A percentile compares a stretch with the other conserved stretches of the same genome.
Conservation (phyloP, 2,888 invertebrate genomes). For the Latrodectus elegans region DNA sequence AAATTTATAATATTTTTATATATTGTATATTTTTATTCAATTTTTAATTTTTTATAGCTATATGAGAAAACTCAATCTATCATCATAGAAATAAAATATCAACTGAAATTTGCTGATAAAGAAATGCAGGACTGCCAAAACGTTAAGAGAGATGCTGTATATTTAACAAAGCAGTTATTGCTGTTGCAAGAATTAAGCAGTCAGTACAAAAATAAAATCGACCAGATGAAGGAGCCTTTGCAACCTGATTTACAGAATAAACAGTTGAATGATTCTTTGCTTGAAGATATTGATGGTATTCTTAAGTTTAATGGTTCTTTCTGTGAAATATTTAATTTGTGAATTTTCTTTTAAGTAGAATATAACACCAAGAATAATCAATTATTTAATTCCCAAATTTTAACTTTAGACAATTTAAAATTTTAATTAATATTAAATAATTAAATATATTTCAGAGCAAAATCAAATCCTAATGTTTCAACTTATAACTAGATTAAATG, state of each 20-base stretch:
- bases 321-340: no score
- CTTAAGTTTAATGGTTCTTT: no score
- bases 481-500: no score
- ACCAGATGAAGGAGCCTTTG: constrained; percentile 15
- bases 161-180: constrained; percentile 46
- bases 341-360: no score
- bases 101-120: constrained; percentile 21
- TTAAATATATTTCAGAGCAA: no score
- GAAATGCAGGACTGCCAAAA: constrained; percentile 36
- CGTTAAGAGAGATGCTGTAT: constrained; percentile 37
- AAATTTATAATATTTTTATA: no score
- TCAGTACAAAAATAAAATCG: constrained; percentile 46
- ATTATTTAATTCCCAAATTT: no score
- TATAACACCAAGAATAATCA: no score
- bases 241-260: not conserved
- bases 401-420: no score
- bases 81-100: constrained; percentile 9
- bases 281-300: constrained; percentile 35
- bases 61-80: constrained; percentile 23
- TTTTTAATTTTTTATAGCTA: constrained; percentile 14
- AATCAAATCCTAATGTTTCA: no score
- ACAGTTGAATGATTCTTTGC: constrained; percentile 14
- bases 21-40: no score
- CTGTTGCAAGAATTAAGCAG: constrained; percentile 42
- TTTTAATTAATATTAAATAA: no score